These are phyloP conservation scores for Halichondria panicea DNA, from an alignment of 37 sponge, comb jelly and placozoan genomes.

Conservation along the genomic window DNA sequence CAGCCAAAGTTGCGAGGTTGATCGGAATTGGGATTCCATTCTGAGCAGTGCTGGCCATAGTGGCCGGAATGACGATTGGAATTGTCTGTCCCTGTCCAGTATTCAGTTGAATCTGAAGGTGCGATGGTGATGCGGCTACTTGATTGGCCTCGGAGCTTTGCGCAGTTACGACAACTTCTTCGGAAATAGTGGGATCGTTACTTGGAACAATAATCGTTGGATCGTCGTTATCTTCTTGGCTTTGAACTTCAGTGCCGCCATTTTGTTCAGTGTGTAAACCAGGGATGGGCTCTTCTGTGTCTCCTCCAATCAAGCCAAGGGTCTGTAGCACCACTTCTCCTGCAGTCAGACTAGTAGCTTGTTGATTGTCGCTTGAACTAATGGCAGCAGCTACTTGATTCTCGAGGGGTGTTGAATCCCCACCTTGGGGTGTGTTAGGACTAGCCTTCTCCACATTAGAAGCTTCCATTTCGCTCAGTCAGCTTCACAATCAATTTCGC, in stretches of 20 bases:
- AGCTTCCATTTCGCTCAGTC: too few species aligned
- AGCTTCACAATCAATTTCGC: too few species aligned
- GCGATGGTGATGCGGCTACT: slow-evolving; percentile 5
- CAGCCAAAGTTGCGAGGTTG: slow-evolving; percentile 31
- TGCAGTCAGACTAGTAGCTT: too few species aligned
- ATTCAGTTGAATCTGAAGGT: slow-evolving; percentile 40
- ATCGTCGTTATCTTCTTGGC: not conserved
- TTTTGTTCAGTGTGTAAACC: not conserved
- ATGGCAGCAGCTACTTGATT: too few species aligned
- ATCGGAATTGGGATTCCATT: slow-evolving; percentile 32
- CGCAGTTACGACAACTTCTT: slow-evolving; percentile 53
- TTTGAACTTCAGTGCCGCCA: not conserved
- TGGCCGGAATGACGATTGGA: slow-evolving; percentile 29
- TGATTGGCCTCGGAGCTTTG: slow-evolving; percentile 26
- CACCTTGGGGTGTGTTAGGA: too few species aligned
- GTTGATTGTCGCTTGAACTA: too few species aligned
- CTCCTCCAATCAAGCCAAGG: too few species aligned
- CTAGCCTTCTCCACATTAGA: too few species aligned
- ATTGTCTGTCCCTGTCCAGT: slow-evolving; percentile 18
- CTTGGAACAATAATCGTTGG: slow-evolving; percentile 40
- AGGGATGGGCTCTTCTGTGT: not conserved
- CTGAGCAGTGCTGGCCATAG: slow-evolving; percentile 2
- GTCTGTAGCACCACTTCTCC: too few species aligned
- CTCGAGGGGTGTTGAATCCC: too few species aligned
- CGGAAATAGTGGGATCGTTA: slow-evolving; percentile 44